Evolutionary conservation across 2,797 vertebrate species (phyloP).

Genomic region (Gallinago solitaria): DNA sequence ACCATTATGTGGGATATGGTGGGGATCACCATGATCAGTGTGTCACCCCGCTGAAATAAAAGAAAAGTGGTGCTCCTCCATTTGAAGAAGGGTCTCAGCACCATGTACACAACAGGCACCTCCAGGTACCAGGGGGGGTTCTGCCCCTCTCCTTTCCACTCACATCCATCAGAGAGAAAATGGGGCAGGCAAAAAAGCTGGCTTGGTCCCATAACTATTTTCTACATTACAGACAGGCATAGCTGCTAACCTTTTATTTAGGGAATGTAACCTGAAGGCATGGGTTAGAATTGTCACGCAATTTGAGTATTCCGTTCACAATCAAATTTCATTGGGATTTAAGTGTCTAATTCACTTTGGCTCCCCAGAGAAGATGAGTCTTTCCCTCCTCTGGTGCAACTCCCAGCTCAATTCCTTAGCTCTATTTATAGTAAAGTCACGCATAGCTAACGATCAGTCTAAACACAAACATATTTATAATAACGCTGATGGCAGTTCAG

Average conservation of each 20-base stretch:
- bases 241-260: not conserved
- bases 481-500: not conserved
- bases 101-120: not conserved
- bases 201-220: not conserved
- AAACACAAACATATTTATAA: not conserved
- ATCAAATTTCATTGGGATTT: not conserved
- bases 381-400: not conserved
- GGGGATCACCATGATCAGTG: not conserved
- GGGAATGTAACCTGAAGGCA: not conserved
- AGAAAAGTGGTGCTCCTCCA: not conserved
- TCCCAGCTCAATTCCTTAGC: not conserved
- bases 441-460: constrained; percentile 7
- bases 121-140: not conserved
- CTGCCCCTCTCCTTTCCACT: not conserved
- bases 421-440: constrained; percentile 41
- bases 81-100: not conserved
- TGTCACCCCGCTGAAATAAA: not conserved
- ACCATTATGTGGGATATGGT: not conserved
- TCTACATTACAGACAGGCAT: not conserved
- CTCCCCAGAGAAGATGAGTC: not conserved
- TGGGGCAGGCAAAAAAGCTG: not conserved
- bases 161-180: not conserved
- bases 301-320: not conserved
- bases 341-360: not conserved
- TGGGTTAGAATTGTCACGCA: not conserved